phyloP scores from a whole-genome alignment of 2,113 vertebrate species.

The Malaclemys terrapin region DNA sequence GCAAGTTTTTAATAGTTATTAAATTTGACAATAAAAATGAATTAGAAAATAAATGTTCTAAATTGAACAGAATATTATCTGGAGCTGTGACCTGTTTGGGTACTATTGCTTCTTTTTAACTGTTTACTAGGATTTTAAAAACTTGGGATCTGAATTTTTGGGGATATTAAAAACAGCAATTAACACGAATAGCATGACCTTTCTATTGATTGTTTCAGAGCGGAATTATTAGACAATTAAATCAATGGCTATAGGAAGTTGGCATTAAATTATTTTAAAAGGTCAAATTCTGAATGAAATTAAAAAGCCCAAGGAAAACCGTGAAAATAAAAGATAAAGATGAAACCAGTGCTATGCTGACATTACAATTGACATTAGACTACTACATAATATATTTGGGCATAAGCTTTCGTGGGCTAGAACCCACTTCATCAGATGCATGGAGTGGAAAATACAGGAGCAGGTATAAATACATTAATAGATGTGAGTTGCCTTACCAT shows the following conservation, averaged over 20 bases:
- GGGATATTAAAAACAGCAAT: background rate
- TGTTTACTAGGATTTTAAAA: background rate
- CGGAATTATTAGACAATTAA: constrained; percentile 9
- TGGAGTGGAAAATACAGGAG: too few relatives aligned
- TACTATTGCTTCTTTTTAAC: background rate
- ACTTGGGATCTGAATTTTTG: background rate
- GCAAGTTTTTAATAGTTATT: background rate
- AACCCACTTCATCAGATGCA: too few relatives aligned
- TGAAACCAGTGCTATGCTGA: background rate
- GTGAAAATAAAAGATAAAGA: constrained; percentile 4
- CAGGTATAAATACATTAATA: too few relatives aligned
- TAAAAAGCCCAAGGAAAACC: background rate
- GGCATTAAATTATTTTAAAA: constrained; percentile 24
- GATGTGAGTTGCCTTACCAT: too few relatives aligned
- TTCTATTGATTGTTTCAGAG: constrained; percentile 13
- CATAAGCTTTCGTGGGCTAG: too few relatives aligned
- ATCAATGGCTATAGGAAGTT: background rate
- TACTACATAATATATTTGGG: too few relatives aligned
- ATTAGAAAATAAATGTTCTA: background rate
- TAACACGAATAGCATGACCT: background rate
- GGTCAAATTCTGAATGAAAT: constrained; percentile 19
- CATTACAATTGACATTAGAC: background rate
- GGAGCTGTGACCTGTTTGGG: background rate
- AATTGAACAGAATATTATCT: background rate
- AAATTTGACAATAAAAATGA: background rate